These are phyloP conservation scores for Brienomyrus brachyistius DNA, from an alignment of 2,113 vertebrate genomes.

Conservation along the genomic window DNA sequence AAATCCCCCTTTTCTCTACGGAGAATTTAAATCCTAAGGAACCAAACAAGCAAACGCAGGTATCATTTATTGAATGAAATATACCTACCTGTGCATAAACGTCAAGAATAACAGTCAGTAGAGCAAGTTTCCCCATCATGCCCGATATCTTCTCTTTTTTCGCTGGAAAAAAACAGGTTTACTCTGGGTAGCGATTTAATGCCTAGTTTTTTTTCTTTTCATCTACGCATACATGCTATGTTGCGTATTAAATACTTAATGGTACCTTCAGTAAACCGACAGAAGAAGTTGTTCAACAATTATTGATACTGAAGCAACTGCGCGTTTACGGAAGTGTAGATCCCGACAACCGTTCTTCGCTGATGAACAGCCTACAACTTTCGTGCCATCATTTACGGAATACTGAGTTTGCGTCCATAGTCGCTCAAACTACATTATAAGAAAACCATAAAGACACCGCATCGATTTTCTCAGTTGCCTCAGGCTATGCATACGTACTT, in stretches of 20 bases:
- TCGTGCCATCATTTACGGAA: not conserved
- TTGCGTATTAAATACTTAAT: not conserved
- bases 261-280: not conserved
- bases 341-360: not conserved
- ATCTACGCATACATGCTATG: not conserved
- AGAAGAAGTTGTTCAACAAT: not conserved
- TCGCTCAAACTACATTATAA: not conserved
- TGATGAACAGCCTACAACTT: not conserved
- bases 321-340: not conserved
- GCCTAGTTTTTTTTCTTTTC: not conserved
- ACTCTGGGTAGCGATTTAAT: not conserved
- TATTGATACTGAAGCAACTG: not conserved
- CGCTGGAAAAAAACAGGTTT: not conserved
- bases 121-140: not conserved
- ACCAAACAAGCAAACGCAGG: not conserved
- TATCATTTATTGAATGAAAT: not conserved
- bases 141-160: not conserved
- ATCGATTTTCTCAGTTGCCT: not conserved
- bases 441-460: not conserved
- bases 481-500: not conserved
- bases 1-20: not conserved
- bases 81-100: conserved; percentile 14
- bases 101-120: conserved; percentile 12
- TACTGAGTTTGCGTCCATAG: not conserved
- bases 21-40: not conserved